A percentile compares a stretch with the other conserved stretches of the same genome.
Evolutionary conservation across 2,113 vertebrate species (phyloP).

Genomic region (Tyrannus savana): DNA sequence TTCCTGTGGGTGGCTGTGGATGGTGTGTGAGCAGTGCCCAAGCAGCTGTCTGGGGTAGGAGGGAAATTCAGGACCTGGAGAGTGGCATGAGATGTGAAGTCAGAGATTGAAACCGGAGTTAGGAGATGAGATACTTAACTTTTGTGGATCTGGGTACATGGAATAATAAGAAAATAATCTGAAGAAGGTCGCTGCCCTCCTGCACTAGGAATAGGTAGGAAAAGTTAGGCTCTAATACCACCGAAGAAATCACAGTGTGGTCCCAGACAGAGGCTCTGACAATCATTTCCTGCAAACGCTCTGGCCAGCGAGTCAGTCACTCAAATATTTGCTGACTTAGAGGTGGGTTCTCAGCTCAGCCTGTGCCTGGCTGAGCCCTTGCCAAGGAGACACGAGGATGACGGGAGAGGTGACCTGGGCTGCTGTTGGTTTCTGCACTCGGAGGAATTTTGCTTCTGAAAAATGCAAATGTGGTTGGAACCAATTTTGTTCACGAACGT

Average conservation of each 20-base stretch:
- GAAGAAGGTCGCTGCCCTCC: background rate
- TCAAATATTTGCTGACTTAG: conserved; percentile 28
- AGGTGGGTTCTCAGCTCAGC: background rate
- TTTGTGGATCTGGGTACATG: background rate
- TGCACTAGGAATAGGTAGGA: background rate
- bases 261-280: background rate
- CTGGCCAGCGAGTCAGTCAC: background rate
- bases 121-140: background rate
- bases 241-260: background rate
- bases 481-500: background rate
- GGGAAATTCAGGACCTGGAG: background rate
- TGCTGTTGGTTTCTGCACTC: background rate
- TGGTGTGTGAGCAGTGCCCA: background rate
- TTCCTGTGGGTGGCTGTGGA: background rate
- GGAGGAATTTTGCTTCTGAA: background rate
- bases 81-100: background rate
- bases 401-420: background rate
- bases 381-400: background rate
- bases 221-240: background rate
- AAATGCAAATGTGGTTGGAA: conserved; percentile 38
- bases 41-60: background rate
- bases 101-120: background rate
- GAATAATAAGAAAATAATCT: background rate
- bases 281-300: background rate
- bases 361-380: background rate